Evolutionary conservation across 1,140 invertebrate species (phyloP), one percentile per base, ranked within the genome.

Genomic region (Drosophila pseudoananassae): DNA sequence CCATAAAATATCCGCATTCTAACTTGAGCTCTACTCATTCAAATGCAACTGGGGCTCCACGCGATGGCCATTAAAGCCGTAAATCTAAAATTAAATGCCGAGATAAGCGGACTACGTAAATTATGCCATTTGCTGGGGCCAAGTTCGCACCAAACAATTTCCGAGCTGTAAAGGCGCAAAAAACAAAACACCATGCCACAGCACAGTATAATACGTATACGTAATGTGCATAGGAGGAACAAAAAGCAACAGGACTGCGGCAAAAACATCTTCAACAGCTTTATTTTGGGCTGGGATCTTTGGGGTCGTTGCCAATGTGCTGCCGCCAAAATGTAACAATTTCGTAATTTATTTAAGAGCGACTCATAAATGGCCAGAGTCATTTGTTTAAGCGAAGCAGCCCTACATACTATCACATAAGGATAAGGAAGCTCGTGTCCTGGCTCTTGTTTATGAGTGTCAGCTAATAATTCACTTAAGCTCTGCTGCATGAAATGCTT

Each of bases 261-360:
- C 47, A 66, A 60, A 72, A 72, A 59, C 51, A 27, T 57, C 66
- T 61, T 64, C 29, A 55, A 72, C 54, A 51, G 58, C 64, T 58
- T 15, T 29, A 58, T 56, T 25, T 55, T 59, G 38, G 31, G 45
- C 38, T 31, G 36, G 50, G n/a, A 31, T 46, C 45, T 43, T 68
- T 57, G 56, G 40, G 29, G 15, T 33, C 38, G 14, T 38, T 43
- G 40, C 59, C 47, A 31, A 56, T 53, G 31, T 45, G 72, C 49
- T 66, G 69, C 47, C 71, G 76, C 63, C 61, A 66, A 83, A 88
- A 88, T 83, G 85, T 89, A 63, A 74, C 78, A 84, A 89, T 88
- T 89, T 84, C 69, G 83, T 73, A 80, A 89, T 89, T 88, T 84
- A 89, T 89, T 78, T 78, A 77, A 72, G 74, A 78, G 79, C 73